These are phyloP conservation scores for Synergus laeviventris DNA, from an alignment of 2,888 invertebrate species.

Conservation along the genomic window DNA sequence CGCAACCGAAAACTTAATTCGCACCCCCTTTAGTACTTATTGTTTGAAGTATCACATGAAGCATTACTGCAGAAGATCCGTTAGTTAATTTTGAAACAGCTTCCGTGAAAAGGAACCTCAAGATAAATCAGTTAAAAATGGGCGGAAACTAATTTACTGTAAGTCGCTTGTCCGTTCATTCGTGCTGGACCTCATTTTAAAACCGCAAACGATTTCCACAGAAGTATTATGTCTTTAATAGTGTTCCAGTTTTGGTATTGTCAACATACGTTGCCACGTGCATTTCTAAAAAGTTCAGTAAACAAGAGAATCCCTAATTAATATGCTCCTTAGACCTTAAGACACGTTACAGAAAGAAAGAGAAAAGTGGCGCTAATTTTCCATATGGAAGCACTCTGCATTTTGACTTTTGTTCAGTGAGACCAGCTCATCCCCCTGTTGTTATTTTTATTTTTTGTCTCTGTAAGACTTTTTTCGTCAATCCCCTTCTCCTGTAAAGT, in stretches of 20 bases:
- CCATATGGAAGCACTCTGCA: not conserved
- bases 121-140: not conserved
- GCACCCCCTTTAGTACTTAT: not conserved
- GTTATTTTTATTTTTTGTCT: conserved; percentile 40
- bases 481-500: conserved; percentile 44
- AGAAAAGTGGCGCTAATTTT: not conserved
- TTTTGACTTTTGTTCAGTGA: not conserved
- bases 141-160: not conserved
- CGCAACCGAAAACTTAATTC: not conserved
- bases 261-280: too few species aligned
- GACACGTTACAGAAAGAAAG: not conserved
- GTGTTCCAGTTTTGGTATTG: not conserved
- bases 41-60: too few species aligned
- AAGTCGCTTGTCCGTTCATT: not conserved
- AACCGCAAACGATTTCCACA: not conserved
- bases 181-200: not conserved
- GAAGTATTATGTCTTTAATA: not conserved
- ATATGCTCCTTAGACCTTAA: not conserved
- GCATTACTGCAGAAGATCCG: not conserved
- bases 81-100: not conserved
- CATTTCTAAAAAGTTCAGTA: not conserved
- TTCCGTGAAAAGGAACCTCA: not conserved
- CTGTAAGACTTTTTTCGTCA: conserved; percentile 37
- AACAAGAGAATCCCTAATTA: not conserved
- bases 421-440: conserved; percentile 39